Percentiles rank a stretch among this genome's conserved stretches.
Conservation (phyloP, 2,888 invertebrate genomes). For the Hylaea fasciaria region DNA sequence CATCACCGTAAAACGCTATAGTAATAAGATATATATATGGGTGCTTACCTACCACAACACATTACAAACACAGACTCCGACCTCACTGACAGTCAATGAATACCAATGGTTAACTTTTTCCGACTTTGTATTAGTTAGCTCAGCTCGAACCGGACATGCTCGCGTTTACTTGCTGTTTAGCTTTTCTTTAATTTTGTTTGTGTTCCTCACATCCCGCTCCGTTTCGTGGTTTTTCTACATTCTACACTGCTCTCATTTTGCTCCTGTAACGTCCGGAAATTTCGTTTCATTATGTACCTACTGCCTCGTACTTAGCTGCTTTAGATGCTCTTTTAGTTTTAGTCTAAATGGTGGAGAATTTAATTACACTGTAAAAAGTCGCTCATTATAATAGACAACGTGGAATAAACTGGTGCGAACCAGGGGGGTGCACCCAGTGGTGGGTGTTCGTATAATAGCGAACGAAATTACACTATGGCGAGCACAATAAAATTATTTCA, state of each 20-base stretch:
- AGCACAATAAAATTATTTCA: too few species aligned
- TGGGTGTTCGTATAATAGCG: background rate
- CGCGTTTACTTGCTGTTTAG: conserved; percentile 55
- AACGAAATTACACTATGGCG: too few species aligned
- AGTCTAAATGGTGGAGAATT: conserved; percentile 37
- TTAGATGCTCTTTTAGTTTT: conserved; percentile 37
- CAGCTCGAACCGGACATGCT: conserved; percentile 40
- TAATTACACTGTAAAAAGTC: conserved; percentile 34
- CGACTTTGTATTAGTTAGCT: conserved; percentile 51
- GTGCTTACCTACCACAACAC: background rate
- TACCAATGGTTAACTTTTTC: conserved; percentile 40
- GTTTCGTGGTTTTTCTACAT: conserved; percentile 44
- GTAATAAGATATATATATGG: too few species aligned
- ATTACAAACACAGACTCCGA: conserved; percentile 13
- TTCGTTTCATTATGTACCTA: conserved; percentile 44
- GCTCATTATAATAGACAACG: conserved; percentile 8
- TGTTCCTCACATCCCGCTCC: conserved; percentile 49
- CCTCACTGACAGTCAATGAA: conserved; percentile 32
- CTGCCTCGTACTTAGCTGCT: conserved; percentile 40
- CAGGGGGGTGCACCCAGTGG: background rate
- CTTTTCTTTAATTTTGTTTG: conserved; percentile 62
- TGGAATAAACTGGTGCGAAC: background rate
- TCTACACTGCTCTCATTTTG: conserved; percentile 44
- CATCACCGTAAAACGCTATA: background rate
- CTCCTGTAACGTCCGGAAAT: conserved; percentile 42